Conservation (phyloP, 2,797 vertebrate species). For the Brachyalestes nurse region DNA sequence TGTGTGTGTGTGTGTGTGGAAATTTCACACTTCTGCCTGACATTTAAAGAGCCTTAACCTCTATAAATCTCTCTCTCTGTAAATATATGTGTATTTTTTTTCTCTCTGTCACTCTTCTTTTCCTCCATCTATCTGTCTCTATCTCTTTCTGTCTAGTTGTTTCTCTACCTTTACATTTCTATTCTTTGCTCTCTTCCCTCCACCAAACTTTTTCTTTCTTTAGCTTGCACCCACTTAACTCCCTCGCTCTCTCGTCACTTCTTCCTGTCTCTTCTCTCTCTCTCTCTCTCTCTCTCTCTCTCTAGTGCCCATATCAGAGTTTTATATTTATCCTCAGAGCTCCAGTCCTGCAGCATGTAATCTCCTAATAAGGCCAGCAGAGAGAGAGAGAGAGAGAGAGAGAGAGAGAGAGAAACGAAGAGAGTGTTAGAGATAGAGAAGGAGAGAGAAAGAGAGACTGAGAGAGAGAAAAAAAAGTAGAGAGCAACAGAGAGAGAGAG, state of each 20-base stretch:
- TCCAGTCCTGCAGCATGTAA: slow-evolving; percentile 45
- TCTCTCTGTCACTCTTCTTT: no score
- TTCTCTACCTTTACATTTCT: not conserved
- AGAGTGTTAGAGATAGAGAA: slow-evolving; percentile 23
- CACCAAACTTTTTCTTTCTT: not conserved
- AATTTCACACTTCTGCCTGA: no score
- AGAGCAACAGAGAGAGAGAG: slow-evolving; percentile 62
- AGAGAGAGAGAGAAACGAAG: not conserved
- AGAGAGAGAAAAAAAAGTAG: no score
- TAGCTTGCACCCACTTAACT: no score
- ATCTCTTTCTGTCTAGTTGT: slow-evolving; percentile 56
- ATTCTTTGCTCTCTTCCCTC: no score
- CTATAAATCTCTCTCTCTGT: no score
- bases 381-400: slow-evolving; percentile 59
- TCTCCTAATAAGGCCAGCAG: slow-evolving; percentile 72
- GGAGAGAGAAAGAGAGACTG: no score
- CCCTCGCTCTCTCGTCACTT: not conserved
- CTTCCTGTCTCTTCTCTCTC: not conserved
- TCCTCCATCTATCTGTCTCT: slow-evolving; percentile 63
- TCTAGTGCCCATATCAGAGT: slow-evolving; percentile 59
- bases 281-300: not conserved
- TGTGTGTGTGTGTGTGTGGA: not conserved
- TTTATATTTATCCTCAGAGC: slow-evolving; percentile 70
- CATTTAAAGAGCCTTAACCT: slow-evolving; percentile 28
- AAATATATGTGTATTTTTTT: no score